Percentiles rank a stretch among this genome's conserved stretches.
These are phyloP conservation scores for Esox lucius DNA, from an alignment of 2,797 vertebrate species.

Conservation along the genomic window DNA sequence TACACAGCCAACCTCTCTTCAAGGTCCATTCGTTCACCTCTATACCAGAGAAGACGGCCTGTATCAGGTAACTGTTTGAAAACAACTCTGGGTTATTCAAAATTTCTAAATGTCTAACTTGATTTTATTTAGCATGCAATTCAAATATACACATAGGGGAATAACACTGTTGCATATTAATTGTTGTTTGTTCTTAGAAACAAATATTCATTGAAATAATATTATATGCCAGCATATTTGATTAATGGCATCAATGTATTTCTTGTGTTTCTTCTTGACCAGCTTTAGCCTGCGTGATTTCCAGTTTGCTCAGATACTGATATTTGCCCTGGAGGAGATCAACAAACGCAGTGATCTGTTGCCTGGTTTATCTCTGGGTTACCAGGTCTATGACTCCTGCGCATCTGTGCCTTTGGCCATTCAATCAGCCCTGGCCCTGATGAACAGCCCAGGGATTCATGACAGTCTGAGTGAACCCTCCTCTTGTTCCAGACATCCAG, in stretches of 20 bases:
- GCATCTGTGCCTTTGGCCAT: slow-evolving; percentile 29
- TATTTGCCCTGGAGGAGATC: slow-evolving; percentile 56
- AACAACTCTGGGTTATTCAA: not conserved
- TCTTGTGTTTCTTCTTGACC: not conserved
- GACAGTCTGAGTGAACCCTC: not conserved
- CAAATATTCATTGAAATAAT: too few species aligned
- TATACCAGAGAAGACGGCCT: slow-evolving; percentile 28
- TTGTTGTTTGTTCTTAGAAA: not conserved
- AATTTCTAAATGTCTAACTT: too few species aligned
- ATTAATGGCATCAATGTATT: not conserved
- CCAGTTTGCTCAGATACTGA: slow-evolving; percentile 48
- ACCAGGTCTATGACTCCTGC: slow-evolving; percentile 51
- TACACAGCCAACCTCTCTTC: slow-evolving; percentile 28
- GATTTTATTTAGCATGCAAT: too few species aligned
- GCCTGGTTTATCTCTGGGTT: slow-evolving; percentile 46
- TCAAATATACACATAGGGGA: not conserved
- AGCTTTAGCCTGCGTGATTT: slow-evolving; percentile 47
- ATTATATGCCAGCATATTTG: too few species aligned
- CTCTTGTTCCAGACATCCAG: slow-evolving; percentile 24
- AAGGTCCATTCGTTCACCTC: slow-evolving; percentile 25
- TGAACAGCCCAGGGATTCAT: slow-evolving; percentile 26
- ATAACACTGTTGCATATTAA: not conserved
- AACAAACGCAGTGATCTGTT: slow-evolving; percentile 53
- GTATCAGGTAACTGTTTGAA: slow-evolving; percentile 33
- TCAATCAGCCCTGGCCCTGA: slow-evolving; percentile 40